Evolutionary conservation across 1,140 invertebrate species (phyloP), one percentile per base, ranked within the genome.

Genomic region (Cepaea nemoralis): DNA sequence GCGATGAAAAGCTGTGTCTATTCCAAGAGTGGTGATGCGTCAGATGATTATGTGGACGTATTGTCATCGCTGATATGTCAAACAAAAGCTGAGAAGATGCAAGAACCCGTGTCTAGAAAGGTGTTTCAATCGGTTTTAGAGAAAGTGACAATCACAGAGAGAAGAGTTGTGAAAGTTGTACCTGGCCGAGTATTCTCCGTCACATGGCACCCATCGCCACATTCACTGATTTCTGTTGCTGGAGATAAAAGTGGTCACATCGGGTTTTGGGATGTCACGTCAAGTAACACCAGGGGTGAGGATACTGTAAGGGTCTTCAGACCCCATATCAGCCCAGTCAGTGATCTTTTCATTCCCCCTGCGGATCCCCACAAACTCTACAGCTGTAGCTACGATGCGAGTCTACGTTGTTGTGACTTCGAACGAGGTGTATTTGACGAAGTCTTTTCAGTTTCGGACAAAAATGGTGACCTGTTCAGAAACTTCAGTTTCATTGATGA

Each of bases 231-330:
- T 22, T 82, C 83, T 63, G 85, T 82, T 35, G 86, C 85, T 12
- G 89, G 89, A n/a, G 89, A 88, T 80, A 90, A 88, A 67, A 88
- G 87, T 88, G 89, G 89, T 2, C 81, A 84, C 16, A 24, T 90
- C 19, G 89, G 88, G 73, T 81, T 90, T 16, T 89, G 86, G 86
- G 83, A 90, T 87, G 86, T 89, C 69, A 86, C 88, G 78, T 81
- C 86, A 85, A 31, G 12, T 27, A 33, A 76, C 22, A 80, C 37
- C n/a, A 63, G 70, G 39, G 75, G 80, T 31, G 59, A 84, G 31
- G 83, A 85, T 78, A 85, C 82, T 71, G 86, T 88, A n/a, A 71
- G 82, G n/a, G 83, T 80, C 22, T 90, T 87, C 67, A 70, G 80
- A 39, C 87, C 88, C 35, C 88, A 90, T 70, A 83, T 83, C 3